Percentiles rank a stretch among this genome's conserved stretches.
Conservation (phyloP, 1,140 invertebrate species). For the Tribolium castaneum region DNA sequence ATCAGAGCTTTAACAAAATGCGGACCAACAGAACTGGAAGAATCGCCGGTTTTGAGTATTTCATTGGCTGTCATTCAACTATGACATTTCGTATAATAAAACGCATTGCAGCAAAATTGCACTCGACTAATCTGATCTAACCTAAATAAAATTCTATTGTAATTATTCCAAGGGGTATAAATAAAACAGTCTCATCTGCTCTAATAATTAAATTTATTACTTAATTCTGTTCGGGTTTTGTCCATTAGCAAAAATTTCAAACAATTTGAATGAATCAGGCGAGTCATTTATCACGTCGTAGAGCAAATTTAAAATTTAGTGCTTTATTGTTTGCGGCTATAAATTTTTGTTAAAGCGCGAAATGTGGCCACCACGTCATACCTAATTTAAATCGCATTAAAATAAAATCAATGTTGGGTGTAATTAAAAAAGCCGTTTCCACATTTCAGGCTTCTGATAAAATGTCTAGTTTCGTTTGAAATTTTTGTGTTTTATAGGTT, state of each 20-base stretch:
- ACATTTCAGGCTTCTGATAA: background rate
- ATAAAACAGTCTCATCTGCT: background rate
- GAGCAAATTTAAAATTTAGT: background rate
- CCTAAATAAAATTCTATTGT: background rate
- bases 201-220: conserved; percentile 19
- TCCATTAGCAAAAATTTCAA: no score
- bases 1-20: background rate
- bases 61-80: conserved; percentile 14
- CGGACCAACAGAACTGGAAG: conserved; percentile 12
- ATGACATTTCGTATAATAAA: conserved; percentile 2
- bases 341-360: background rate
- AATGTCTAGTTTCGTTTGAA: background rate
- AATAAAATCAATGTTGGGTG: background rate
- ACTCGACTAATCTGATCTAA: background rate
- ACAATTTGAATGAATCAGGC: no score
- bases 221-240: background rate
- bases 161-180: background rate
- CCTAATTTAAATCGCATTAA: background rate
- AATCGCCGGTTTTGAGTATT: conserved; percentile 6
- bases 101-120: background rate
- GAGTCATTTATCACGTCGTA: no score
- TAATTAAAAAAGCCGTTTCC: background rate
- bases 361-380: background rate
- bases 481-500: background rate
- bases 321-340: background rate